These are phyloP conservation scores for Benitochromis conjunctus DNA, from an alignment of 2,113 vertebrate genomes.

Conservation along the genomic window DNA sequence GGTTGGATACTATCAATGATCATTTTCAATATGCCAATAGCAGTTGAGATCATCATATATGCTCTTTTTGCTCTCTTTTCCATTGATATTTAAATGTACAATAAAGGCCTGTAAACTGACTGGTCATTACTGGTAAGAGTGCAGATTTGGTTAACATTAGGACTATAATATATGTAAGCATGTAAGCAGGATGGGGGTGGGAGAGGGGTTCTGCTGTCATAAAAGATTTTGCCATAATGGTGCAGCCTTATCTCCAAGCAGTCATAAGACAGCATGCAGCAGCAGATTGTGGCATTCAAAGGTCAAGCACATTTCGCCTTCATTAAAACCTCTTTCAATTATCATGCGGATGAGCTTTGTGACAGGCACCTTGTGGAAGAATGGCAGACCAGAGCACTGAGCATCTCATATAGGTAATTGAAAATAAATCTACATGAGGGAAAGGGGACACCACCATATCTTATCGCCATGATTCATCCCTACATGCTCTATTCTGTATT, in stretches of 20 bases:
- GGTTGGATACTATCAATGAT: background rate
- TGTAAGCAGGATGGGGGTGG: background rate
- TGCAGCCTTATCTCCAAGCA: conserved; percentile 4
- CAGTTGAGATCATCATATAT: background rate
- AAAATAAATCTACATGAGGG: conserved; percentile 30
- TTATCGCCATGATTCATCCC: conserved; percentile 42
- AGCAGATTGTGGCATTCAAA: conserved; percentile 61
- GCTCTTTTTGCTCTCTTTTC: background rate
- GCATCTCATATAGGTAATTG: conserved; percentile 29
- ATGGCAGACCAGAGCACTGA: background rate
- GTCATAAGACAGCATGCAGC: conserved; percentile 23
- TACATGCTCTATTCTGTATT: conserved; percentile 2
- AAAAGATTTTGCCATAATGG: background rate
- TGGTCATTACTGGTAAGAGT: background rate
- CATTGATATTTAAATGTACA: background rate
- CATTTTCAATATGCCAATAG: background rate
- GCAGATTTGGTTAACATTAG: background rate
- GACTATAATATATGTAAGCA: background rate
- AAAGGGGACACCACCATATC: background rate
- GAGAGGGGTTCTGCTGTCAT: background rate
- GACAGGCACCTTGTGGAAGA: conserved; percentile 20
- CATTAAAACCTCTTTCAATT: conserved; percentile 58
- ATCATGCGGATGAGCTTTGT: conserved; percentile 28
- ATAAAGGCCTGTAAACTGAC: background rate
- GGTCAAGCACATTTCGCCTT: conserved; percentile 53